Percentiles rank a stretch among this genome's conserved stretches.
These are phyloP conservation scores for Poicephalus meyeri DNA, from an alignment of 2,113 vertebrate species.

Conservation along the genomic window DNA sequence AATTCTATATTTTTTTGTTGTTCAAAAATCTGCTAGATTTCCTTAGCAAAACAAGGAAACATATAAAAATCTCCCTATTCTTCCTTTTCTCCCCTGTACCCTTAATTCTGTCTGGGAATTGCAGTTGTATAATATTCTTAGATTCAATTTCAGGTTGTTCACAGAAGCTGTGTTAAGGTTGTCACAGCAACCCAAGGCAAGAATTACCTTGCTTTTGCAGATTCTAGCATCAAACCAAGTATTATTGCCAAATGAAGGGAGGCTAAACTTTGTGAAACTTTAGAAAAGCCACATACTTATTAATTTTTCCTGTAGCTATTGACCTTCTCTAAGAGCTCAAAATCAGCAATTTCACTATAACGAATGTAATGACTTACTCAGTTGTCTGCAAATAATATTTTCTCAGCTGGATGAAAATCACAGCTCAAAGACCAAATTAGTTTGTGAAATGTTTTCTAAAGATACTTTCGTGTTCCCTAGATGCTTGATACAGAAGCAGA, in stretches of 20 bases:
- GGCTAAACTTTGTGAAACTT: slow-evolving; percentile 21
- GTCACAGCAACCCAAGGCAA: slow-evolving; percentile 56
- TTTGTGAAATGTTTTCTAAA: slow-evolving; percentile 9
- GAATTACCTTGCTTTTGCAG: slow-evolving; percentile 38
- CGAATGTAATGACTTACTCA: background rate
- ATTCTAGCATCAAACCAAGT: background rate
- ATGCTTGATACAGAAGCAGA: background rate
- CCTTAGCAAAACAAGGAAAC: background rate
- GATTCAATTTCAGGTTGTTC: background rate
- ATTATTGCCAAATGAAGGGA: background rate
- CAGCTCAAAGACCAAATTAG: slow-evolving; percentile 1
- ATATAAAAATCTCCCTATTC: background rate
- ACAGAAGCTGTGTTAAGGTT: slow-evolving; percentile 6
- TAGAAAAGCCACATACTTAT: background rate
- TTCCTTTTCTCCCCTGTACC: background rate
- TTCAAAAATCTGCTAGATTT: background rate
- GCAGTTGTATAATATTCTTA: background rate
- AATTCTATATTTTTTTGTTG: background rate
- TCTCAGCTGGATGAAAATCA: slow-evolving; percentile 16
- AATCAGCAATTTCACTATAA: background rate
- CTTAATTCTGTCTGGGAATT: background rate
- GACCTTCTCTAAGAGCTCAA: slow-evolving; percentile 7
- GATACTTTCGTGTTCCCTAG: slow-evolving; percentile 4
- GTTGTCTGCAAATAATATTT: slow-evolving; percentile 25
- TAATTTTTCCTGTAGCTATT: slow-evolving; percentile 5